Base-by-base conservation (phyloP, 2,888 invertebrate species). In the Pocota personata region DNA sequence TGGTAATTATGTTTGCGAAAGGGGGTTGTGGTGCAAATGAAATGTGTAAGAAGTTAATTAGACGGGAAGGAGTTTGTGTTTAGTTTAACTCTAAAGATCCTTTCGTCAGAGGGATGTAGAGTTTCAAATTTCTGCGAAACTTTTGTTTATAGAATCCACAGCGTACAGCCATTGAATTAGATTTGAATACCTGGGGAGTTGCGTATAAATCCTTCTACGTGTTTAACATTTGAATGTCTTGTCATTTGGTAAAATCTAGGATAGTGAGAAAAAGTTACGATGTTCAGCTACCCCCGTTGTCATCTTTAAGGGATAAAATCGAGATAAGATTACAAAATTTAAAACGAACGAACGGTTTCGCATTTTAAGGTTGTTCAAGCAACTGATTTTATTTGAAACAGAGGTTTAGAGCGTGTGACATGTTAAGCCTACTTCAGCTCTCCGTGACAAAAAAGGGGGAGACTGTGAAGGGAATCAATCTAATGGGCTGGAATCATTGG, bases 11-110 rank as follows among this genome's bases (percentile, higher is more conserved):
- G 73, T 79, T 79, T 57, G 69, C 67, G 32, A 40, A 62, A 27
- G 19, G 52, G 24, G 35, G 40, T 8, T 10, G 48, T 35, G n/a
- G n/a, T 84, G 50, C 55, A 40, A 58, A 64, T 71, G 43, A 75
- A 71, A 66, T 76, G 75, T 76, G 64, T 75, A 66, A 43, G 80
- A 84, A 84, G 71, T 76, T 84, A 84, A 84, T 80, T 80, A 84
- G 71, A 84, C 32, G 79, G 57, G 76, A 80, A 75, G 50, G 69
- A 50, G 30, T 64, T 30, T 52, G 75, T 57, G 60, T 55, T 48
- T 75, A 52, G 62, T 62, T 79, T 83, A 46, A 52, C 43, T 43
- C 19, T 21, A 10, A 8, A 35, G 2, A 55, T 71, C n/a, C 7
- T 21, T n/a, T 7, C n/a, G 3, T 37, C 37, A 30, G 16, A 7